Base-by-base conservation (phyloP, 2,888 invertebrate genomes). In the Sthenelais limicola region DNA sequence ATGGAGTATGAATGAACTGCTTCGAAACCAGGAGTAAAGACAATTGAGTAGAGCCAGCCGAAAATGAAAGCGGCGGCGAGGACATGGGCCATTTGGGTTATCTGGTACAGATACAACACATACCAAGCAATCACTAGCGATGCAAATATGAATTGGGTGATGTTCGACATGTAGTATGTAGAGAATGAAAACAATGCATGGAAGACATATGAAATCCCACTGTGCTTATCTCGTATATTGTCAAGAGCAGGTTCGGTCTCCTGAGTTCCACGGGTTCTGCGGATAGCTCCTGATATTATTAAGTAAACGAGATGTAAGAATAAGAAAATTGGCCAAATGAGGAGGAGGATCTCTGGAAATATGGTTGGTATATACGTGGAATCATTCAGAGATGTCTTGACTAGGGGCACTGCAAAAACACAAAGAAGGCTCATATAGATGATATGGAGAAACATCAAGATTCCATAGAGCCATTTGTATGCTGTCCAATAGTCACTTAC, bases 11-110 rank as follows among this genome's bases (percentile, higher is more conserved):
- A 83, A 74, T 86, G 84, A 47, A 87, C 82, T 0, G 80, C 74
- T 72, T 82, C 81, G 68, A 86, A 84, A 12, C 86, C 87, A 21
- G 83, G 77, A 0, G 86, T 86, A 73, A 85, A 85, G 26, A 78
- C 74, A 32, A 87, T 85, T n/a, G 84, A 80, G 48, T 80, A 77
- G 32, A 85, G 69, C 87, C 87, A 87, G 1, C 86, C 86, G 3
- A 84, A 70, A 26, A 84, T 80, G 15, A 86, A 72, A 7, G 82
- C 80, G 0, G 82, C 71, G 0, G 86, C 81, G 3, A 86, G 77
- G 21, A 85, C 70, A 69, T 85, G 83, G 58, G 83, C 83, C 76
- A 84, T 83, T 70, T 78, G 77, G 0, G 30, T 15, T 35, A 78
- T 76, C 12, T 77, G 72, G 5, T 72, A 18, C 4, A 76, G 67